phyloP scores from a whole-genome alignment of 2,113 vertebrate species.

The Pterophyllum scalare region DNA sequence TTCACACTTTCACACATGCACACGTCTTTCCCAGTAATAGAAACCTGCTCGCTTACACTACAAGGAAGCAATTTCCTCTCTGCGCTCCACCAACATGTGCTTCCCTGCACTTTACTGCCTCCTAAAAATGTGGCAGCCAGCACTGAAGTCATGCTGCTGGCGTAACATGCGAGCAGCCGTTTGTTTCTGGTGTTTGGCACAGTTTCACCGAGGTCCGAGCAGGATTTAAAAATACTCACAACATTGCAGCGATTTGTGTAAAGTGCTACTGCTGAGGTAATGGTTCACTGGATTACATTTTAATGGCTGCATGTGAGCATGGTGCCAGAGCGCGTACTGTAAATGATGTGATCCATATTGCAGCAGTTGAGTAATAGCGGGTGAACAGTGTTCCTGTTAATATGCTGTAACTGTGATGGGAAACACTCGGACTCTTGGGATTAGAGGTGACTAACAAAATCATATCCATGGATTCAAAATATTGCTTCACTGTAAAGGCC shows the following conservation, averaged over 20 bases:
- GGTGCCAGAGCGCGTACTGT: slow-evolving; percentile 58
- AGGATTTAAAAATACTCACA: slow-evolving; percentile 70
- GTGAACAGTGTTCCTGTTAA: slow-evolving; percentile 46
- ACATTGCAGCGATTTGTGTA: slow-evolving; percentile 58
- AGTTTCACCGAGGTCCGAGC: slow-evolving; percentile 49
- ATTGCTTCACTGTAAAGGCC: slow-evolving; percentile 28
- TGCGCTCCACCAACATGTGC: slow-evolving; percentile 43
- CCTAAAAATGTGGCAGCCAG: slow-evolving; percentile 63
- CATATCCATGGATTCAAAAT: slow-evolving; percentile 39
- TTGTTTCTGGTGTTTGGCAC: slow-evolving; percentile 65
- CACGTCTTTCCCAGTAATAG: slow-evolving; percentile 35
- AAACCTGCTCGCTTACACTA: slow-evolving; percentile 51
- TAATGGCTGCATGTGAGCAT: slow-evolving; percentile 57
- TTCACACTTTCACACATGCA: background rate
- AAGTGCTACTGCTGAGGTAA: slow-evolving; percentile 77
- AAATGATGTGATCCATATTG: slow-evolving; percentile 64
- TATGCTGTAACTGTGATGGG: slow-evolving; percentile 45
- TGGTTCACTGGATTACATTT: slow-evolving; percentile 69
- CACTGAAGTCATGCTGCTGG: slow-evolving; percentile 77
- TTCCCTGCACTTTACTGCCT: slow-evolving; percentile 63
- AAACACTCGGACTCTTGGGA: slow-evolving; percentile 28
- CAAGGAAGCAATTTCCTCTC: slow-evolving; percentile 65
- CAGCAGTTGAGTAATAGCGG: slow-evolving; percentile 27
- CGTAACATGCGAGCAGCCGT: slow-evolving; percentile 60
- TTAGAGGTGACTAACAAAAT: slow-evolving; percentile 27